Evolutionary conservation across 2,888 invertebrate species (phyloP).

Genomic region (Steinernema carpocapsae): DNA sequence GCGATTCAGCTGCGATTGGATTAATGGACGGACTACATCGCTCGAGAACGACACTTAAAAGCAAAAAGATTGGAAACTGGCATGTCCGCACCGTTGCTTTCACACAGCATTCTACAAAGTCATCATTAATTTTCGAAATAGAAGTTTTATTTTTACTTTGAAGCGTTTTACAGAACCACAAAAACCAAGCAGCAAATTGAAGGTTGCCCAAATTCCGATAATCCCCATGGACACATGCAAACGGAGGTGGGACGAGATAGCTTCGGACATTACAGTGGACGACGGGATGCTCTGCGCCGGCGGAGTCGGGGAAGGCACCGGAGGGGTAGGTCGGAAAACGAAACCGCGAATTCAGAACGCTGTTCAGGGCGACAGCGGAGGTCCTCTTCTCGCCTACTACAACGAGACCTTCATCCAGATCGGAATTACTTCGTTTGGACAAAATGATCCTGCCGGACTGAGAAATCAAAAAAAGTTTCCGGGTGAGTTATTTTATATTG

Average conservation of each 20-base stretch:
- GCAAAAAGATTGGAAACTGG: too few relatives aligned
- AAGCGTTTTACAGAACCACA: background rate
- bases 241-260: background rate
- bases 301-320: background rate
- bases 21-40: too few relatives aligned
- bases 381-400: background rate
- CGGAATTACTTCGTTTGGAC: background rate
- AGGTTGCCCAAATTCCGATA: background rate
- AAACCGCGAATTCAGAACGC: background rate
- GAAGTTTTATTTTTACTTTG: too few relatives aligned
- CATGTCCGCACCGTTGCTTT: too few relatives aligned
- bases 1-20: too few relatives aligned
- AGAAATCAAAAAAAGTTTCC: background rate
- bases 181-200: background rate
- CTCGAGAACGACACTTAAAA: too few relatives aligned
- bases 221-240: background rate
- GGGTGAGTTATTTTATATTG: background rate
- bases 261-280: background rate
- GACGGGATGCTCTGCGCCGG: conserved; percentile 18
- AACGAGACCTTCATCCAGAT: background rate
- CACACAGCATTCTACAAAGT: too few relatives aligned
- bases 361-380: conserved; percentile 15
- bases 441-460: background rate
- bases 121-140: too few relatives aligned
- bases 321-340: background rate